Percentiles rank a stretch among this genome's conserved stretches.
Evolutionary conservation across 2,888 invertebrate species (phyloP).

Genomic region (Lycaena phlaeas): DNA sequence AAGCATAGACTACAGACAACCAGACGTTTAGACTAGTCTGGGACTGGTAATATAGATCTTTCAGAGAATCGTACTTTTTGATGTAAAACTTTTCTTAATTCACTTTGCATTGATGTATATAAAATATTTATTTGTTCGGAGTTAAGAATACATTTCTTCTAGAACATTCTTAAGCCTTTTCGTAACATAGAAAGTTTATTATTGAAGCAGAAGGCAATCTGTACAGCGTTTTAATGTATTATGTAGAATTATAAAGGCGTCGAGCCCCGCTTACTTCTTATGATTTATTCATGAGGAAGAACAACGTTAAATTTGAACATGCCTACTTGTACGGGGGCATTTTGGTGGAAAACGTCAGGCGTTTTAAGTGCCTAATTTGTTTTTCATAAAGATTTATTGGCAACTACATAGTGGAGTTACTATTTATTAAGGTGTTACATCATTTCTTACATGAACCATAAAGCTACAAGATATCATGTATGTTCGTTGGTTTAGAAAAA

Average conservation of each 20-base stretch:
- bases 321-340: slow-evolving; percentile 46
- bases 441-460: too few relatives aligned
- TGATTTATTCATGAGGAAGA: slow-evolving; percentile 70
- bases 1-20: too few relatives aligned
- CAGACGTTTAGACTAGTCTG: too few relatives aligned
- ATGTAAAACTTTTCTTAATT: too few relatives aligned
- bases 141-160: background rate
- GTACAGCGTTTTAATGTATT: slow-evolving; percentile 70
- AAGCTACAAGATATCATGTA: too few relatives aligned
- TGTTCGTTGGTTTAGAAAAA: too few relatives aligned
- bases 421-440: slow-evolving; percentile 18
- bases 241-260: slow-evolving; percentile 70
- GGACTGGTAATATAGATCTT: too few relatives aligned
- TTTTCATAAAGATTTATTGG: slow-evolving; percentile 37
- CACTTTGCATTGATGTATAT: too few relatives aligned
- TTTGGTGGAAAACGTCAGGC: slow-evolving; percentile 51
- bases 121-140: too few relatives aligned
- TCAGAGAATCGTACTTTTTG: too few relatives aligned
- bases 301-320: slow-evolving; percentile 64
- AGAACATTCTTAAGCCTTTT: slow-evolving; percentile 2
- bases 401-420: slow-evolving; percentile 25
- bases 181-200: slow-evolving; percentile 35
- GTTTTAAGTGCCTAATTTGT: slow-evolving; percentile 56
- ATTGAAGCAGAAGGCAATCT: slow-evolving; percentile 67
- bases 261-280: slow-evolving; percentile 62